phyloP scores from a whole-genome alignment of 2,113 vertebrate genomes.

The Lethenteron reissneri region DNA sequence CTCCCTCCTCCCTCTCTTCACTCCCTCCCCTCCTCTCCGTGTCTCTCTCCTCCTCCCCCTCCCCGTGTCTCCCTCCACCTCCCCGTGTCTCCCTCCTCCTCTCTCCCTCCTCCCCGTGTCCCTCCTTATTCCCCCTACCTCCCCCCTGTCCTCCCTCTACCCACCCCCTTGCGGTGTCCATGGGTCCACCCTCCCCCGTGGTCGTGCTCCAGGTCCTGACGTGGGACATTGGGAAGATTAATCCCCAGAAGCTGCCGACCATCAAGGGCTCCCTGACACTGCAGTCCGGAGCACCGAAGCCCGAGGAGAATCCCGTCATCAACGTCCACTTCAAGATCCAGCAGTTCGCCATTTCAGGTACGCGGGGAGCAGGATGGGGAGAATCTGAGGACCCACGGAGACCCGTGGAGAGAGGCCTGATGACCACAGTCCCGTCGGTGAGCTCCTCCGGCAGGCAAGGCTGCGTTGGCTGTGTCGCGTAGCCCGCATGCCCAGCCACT shows the following conservation, averaged over 20 bases:
- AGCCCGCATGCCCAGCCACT: too few relatives aligned
- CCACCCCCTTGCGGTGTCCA: too few relatives aligned
- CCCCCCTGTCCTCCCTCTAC: too few relatives aligned
- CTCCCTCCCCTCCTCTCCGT: too few relatives aligned
- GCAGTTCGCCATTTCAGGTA: constrained; percentile 86
- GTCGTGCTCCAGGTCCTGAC: constrained; percentile 36
- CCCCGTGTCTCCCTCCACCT: neutral
- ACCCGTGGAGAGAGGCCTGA: neutral
- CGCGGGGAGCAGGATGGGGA: constrained; percentile 6
- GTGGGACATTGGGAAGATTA: constrained; percentile 86
- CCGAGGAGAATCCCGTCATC: constrained; percentile 77
- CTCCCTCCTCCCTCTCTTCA: too few relatives aligned
- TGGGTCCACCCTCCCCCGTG: constrained; percentile 1
- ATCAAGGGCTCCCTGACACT: constrained; percentile 59
- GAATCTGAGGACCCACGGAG: too few relatives aligned
- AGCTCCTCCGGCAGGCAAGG: too few relatives aligned
- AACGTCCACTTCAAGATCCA: constrained; percentile 83
- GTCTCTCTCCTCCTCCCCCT: too few relatives aligned
- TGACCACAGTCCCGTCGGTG: neutral
- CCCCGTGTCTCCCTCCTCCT: neutral
- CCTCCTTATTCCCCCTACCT: too few relatives aligned
- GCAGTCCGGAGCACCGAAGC: constrained; percentile 60
- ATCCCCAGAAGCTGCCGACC: constrained; percentile 67
- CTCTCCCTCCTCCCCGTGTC: neutral
- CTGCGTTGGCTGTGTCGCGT: too few relatives aligned